Conservation (phyloP, 2,888 invertebrate genomes). For the Alcis repandata region DNA sequence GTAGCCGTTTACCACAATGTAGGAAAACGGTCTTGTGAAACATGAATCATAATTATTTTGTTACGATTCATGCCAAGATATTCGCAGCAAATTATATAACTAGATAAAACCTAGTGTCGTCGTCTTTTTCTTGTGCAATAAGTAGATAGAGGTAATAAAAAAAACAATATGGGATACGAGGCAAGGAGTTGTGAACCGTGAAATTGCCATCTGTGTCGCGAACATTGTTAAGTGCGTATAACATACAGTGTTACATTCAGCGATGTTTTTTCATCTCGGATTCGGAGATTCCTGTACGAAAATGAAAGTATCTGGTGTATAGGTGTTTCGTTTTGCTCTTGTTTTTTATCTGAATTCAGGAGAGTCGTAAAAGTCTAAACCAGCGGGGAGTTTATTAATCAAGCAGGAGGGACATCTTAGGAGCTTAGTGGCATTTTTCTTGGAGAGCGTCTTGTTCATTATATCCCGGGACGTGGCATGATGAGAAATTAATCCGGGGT, state of each 20-base stretch:
- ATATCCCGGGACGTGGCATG: constrained; percentile 74
- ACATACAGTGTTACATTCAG: constrained; percentile 52
- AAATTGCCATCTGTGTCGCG: constrained; percentile 73
- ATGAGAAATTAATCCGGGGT: constrained; percentile 84
- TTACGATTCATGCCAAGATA: constrained; percentile 12
- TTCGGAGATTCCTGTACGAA: constrained; percentile 14
- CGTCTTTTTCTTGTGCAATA: constrained; percentile 46
- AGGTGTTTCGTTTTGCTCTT: constrained; percentile 12
- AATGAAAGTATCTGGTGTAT: constrained; percentile 3
- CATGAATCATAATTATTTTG: constrained; percentile 17
- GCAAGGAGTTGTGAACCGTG: constrained; percentile 69
- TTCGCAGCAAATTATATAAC: constrained; percentile 25
- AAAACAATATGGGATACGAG: constrained; percentile 64
- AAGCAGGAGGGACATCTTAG: constrained; percentile 67
- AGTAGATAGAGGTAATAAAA: constrained; percentile 58
- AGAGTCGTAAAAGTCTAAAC: constrained; percentile 60
- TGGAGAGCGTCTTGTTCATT: constrained; percentile 70
- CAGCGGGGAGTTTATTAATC: constrained; percentile 80
- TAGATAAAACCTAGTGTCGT: constrained; percentile 34
- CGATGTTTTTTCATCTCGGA: constrained; percentile 28
- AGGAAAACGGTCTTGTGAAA: constrained; percentile 36
- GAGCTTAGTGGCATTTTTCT: constrained; percentile 80
- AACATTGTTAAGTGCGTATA: constrained; percentile 65
- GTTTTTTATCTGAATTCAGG: constrained; percentile 56
- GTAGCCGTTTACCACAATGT: constrained; percentile 35